phyloP scores from a whole-genome alignment of 2,113 vertebrate species.

The Chaenogobius annularis region DNA sequence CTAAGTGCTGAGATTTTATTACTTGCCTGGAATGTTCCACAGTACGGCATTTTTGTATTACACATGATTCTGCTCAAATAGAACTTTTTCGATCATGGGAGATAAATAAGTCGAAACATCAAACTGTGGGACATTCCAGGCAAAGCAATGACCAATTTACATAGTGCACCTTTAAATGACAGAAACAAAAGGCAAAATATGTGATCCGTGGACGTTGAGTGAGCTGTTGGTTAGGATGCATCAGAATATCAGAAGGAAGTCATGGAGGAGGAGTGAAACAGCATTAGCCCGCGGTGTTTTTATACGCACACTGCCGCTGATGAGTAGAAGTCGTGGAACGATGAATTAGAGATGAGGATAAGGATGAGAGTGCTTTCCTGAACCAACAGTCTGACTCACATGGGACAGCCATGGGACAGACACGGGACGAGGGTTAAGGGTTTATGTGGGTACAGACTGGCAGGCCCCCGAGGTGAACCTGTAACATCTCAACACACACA shows the following conservation, averaged over 20 bases:
- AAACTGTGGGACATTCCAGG: too few species aligned
- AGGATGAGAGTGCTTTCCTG: slow-evolving; percentile 69
- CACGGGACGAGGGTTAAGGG: background rate
- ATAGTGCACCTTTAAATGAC: background rate
- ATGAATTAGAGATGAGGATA: slow-evolving; percentile 79
- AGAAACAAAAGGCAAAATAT: background rate
- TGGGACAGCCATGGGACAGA: slow-evolving; percentile 36
- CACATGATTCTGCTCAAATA: too few species aligned
- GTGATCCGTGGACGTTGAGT: background rate
- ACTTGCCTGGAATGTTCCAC: background rate
- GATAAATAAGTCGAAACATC: too few species aligned
- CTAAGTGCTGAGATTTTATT: background rate
- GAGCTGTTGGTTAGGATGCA: slow-evolving; percentile 2
- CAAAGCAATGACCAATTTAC: background rate
- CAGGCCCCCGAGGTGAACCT: slow-evolving; percentile 18
- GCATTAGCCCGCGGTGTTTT: slow-evolving; percentile 70
- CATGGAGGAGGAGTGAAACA: slow-evolving; percentile 26
- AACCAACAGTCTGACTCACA: slow-evolving; percentile 56
- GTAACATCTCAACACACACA: slow-evolving; percentile 20
- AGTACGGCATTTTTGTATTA: too few species aligned
- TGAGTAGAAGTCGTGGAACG: slow-evolving; percentile 65
- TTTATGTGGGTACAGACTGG: slow-evolving; percentile 28
- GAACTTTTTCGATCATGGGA: too few species aligned
- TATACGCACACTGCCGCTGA: slow-evolving; percentile 66
- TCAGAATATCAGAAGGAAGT: slow-evolving; percentile 28